Percentiles rank a stretch among this genome's conserved stretches.
phyloP scores from a whole-genome alignment of 2,888 invertebrate genomes.

The Endomychus coccineus region DNA sequence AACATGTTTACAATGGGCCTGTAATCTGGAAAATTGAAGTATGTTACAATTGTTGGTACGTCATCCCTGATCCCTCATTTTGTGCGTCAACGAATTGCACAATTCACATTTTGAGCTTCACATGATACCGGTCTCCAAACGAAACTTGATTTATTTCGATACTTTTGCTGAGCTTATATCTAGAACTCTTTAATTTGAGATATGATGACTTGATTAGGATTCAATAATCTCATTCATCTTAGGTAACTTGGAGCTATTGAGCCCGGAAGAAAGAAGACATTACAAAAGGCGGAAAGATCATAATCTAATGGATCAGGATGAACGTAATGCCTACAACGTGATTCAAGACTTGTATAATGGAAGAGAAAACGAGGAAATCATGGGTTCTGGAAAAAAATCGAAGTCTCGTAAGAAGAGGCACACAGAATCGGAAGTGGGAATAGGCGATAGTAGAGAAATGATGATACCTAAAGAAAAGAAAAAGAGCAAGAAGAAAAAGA shows the following conservation, averaged over 20 bases:
- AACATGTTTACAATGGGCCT: no score
- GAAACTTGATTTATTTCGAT: no score
- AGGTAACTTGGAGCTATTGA: constrained; percentile 40
- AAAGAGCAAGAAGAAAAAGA: constrained; percentile 41
- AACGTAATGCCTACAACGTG: constrained; percentile 41
- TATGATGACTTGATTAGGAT: constrained; percentile 2
- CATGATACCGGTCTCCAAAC: no score
- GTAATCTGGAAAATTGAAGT: no score
- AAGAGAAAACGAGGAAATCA: constrained; percentile 37
- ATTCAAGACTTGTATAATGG: constrained; percentile 38
- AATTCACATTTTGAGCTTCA: no score
- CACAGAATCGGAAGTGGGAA: constrained; percentile 27
- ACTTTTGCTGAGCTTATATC: no score
- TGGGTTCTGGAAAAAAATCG: constrained; percentile 36
- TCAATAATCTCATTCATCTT: constrained; percentile 9
- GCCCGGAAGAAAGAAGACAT: constrained; percentile 42
- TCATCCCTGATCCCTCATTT: no score
- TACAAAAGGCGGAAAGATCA: constrained; percentile 39
- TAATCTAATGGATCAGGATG: constrained; percentile 39
- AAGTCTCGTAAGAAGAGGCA: constrained; percentile 41
- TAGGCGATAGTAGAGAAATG: constrained; percentile 43
- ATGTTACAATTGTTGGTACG: no score
- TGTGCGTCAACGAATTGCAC: no score
- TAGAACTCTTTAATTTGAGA: constrained; percentile 1
- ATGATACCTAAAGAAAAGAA: constrained; percentile 44